These are phyloP conservation scores for Apodemia duryi DNA, from an alignment of 2,888 invertebrate species.

Conservation along the genomic window DNA sequence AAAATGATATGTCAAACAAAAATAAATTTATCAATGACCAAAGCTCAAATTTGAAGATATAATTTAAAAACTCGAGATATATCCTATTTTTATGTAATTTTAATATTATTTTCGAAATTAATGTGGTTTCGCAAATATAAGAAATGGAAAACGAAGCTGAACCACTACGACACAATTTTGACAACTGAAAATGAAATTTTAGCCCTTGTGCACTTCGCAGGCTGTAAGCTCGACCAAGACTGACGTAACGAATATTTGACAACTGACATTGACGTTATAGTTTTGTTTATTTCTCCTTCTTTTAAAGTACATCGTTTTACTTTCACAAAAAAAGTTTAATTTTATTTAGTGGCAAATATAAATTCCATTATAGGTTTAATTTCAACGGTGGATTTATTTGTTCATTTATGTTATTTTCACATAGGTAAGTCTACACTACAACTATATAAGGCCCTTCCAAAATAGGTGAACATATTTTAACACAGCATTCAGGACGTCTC, in stretches of 20 bases:
- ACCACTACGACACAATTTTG: slow-evolving; percentile 15
- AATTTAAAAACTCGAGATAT: neutral
- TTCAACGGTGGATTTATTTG: no score
- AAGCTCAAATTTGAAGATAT: neutral
- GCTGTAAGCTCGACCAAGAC: neutral
- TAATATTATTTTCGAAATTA: neutral
- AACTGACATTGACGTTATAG: slow-evolving; percentile 2
- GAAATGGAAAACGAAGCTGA: neutral
- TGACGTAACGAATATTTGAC: neutral
- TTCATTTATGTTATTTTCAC: no score
- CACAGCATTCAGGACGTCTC: no score
- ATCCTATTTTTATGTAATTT: neutral
- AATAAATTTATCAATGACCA: slow-evolving; percentile 10
- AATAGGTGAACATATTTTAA: no score
- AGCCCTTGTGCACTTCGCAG: neutral
- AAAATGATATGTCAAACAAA: slow-evolving; percentile 8
- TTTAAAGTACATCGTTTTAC: neutral
- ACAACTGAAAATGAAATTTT: slow-evolving; percentile 19
- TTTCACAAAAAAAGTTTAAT: no score
- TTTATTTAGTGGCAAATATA: no score
- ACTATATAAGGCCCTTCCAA: no score
- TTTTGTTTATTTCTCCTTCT: neutral
- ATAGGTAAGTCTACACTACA: no score
- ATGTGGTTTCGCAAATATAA: neutral
- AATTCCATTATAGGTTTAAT: no score